Percentiles rank a stretch among this genome's conserved stretches.
Evolutionary conservation across 2,888 invertebrate species (phyloP).

Genomic region (Mylabris sibirica): DNA sequence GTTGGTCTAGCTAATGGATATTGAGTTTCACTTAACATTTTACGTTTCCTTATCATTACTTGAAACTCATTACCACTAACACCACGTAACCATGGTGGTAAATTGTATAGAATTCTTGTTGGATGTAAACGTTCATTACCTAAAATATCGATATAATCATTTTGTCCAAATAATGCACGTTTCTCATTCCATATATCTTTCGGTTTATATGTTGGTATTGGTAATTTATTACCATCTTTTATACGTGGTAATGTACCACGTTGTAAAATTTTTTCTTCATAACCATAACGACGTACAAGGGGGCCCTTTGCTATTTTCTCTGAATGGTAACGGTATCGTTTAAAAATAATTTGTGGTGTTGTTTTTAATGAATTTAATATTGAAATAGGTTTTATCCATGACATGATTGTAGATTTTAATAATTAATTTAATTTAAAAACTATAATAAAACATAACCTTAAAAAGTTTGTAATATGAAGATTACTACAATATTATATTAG

Average conservation of each 20-base stretch:
- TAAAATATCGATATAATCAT: conserved; percentile 96
- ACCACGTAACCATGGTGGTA: conserved; percentile 91
- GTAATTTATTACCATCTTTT: conserved; percentile 63
- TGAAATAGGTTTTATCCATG: background rate
- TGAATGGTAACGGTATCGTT: conserved; percentile 69
- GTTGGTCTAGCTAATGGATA: conserved; percentile 73
- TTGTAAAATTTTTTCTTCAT: conserved; percentile 71
- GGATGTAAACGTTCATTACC: conserved; percentile 86
- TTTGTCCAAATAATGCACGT: conserved; percentile 89
- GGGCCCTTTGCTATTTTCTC: conserved; percentile 68
- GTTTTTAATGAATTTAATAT: conserved; percentile 16
- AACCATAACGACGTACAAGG: conserved; percentile 74
- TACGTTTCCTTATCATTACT: conserved; percentile 76
- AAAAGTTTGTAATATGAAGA: background rate
- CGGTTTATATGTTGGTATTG: conserved; percentile 77
- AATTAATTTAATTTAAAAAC: background rate
- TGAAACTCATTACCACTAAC: conserved; percentile 87
- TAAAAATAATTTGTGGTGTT: conserved; percentile 59
- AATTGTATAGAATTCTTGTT: conserved; percentile 80
- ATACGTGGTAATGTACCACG: conserved; percentile 76
- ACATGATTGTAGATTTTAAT: background rate
- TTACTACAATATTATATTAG: too few species aligned
- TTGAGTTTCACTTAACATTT: conserved; percentile 67
- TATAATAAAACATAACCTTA: background rate
- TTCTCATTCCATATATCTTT: conserved; percentile 78